These are phyloP conservation scores for Bolinopsis microptera DNA, from an alignment of 37 sponge, comb jelly and placozoan genomes.

Conservation along the genomic window DNA sequence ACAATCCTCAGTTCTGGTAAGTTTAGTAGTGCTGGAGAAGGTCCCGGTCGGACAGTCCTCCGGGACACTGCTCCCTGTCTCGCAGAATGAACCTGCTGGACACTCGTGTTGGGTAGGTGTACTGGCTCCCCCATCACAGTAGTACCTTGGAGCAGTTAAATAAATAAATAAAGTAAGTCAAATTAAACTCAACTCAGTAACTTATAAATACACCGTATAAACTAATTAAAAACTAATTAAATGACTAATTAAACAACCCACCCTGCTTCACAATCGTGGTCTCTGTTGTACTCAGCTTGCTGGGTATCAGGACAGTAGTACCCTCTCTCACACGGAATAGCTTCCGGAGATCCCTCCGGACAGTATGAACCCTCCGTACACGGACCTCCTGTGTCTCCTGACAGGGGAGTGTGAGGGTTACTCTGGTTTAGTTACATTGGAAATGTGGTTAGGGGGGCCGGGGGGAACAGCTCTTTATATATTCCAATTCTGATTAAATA, in stretches of 20 bases:
- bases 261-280: slow-evolving; percentile 21
- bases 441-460: background rate
- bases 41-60: slow-evolving; percentile 62
- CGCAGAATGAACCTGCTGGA: slow-evolving; percentile 66
- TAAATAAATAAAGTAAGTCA: no score
- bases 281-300: background rate
- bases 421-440: background rate
- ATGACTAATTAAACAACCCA: background rate
- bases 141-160: slow-evolving; percentile 15
- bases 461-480: no score
- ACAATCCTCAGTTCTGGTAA: slow-evolving; percentile 37
- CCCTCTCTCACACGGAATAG: slow-evolving; percentile 26
- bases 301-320: slow-evolving; percentile 46
- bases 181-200: no score
- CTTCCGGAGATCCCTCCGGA: slow-evolving; percentile 13
- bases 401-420: background rate
- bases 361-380: slow-evolving; percentile 64
- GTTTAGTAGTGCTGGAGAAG: background rate
- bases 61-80: slow-evolving; percentile 44
- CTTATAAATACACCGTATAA: no score
- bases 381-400: slow-evolving; percentile 10
- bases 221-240: no score
- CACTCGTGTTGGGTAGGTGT: slow-evolving; percentile 19
- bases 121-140: slow-evolving; percentile 43
- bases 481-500: no score